Evolutionary conservation across 2,797 vertebrate genomes (phyloP), one percentile per base, ranked within the genome.

Genomic region (Echeneis naucrates): DNA sequence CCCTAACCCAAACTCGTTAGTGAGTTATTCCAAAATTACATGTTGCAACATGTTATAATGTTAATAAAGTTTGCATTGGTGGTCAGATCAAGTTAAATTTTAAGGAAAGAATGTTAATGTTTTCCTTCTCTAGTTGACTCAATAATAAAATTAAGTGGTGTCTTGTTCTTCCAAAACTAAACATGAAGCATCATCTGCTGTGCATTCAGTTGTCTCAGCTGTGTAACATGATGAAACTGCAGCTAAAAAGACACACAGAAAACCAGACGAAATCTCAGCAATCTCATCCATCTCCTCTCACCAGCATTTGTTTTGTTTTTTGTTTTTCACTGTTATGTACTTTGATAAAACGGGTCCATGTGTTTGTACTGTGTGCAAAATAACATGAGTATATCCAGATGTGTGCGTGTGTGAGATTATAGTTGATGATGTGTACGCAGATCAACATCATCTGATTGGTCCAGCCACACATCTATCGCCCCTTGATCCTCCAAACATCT

Each of bases 401-500:
- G 71, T 68, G 61, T 75, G 60, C n/a, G 45, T 75, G 60, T n/a
- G 45, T 86, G 73, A 42, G 37, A 58, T 61, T 64, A 35, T 68
- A 53, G 16, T 56, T 33, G 42, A 54, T 70, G 62, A 62, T 30
- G 52, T 32, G 8, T 54, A 8, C 38, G 4, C 13, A 66, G 24
- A 27, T 66, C 56, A 61, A 62, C 48, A 24, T 61, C 5, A 0
- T 55, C 56, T 74, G 71, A 80, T 72, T 87, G 57, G 76, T 87
- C 10, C 8, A 70, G 61, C 23, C 32, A 68, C n/a, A 57, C 64
- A 68, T 74, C 56, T 72, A 27, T 75, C 63, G 21, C 42, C 67
- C 35, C 68, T 63, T 87, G 75, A 89, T 89, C 87, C 82, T 63
- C 80, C 80, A 74, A 79, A 77, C 87, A 88, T 86, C 68, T 87